Evolutionary conservation across 1,140 invertebrate genomes (phyloP).

Genomic region (Brachionus paranguensis): DNA sequence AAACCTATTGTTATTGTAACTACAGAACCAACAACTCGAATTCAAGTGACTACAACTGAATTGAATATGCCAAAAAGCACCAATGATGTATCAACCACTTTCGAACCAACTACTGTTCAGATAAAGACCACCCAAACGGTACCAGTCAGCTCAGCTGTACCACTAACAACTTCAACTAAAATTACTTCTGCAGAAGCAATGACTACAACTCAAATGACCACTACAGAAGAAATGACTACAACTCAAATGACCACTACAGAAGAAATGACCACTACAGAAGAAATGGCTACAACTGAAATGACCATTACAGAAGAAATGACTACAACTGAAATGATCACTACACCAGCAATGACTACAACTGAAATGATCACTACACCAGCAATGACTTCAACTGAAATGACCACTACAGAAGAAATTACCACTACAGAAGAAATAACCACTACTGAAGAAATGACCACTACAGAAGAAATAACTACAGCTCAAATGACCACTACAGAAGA

Average conservation of each 20-base stretch:
- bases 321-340: neutral
- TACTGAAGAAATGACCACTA: neutral
- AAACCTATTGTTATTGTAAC: neutral
- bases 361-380: too few relatives aligned
- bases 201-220: neutral
- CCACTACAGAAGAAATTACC: too few relatives aligned
- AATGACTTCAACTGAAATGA: too few relatives aligned
- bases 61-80: neutral
- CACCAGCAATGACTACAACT: neutral
- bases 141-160: neutral
- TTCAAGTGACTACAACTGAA: neutral
- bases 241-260: too few relatives aligned
- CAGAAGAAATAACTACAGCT: neutral
- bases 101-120: neutral
- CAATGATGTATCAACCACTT: neutral
- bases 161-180: neutral
- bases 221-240: too few relatives aligned
- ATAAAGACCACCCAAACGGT: neutral
- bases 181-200: neutral
- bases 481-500: neutral
- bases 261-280: neutral
- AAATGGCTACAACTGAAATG: neutral
- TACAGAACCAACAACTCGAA: neutral
- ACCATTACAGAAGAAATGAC: neutral
- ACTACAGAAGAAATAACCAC: neutral